Conservation (phyloP, 2,797 vertebrate species). For the Pangasius larnaudii region DNA sequence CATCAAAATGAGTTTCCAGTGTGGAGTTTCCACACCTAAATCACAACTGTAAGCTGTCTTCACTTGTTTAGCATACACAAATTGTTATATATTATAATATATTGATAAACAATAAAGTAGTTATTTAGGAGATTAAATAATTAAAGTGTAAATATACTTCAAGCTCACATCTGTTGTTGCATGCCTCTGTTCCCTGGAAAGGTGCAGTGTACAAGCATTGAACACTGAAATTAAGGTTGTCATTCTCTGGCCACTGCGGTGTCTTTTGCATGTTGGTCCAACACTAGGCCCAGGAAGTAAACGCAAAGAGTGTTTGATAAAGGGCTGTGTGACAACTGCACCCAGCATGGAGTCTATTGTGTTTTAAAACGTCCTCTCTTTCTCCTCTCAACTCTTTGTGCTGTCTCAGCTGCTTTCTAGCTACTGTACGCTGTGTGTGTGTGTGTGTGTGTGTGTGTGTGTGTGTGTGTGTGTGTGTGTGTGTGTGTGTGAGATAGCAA, state of each 20-base stretch:
- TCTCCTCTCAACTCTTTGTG: conserved; percentile 37
- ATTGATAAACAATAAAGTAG: neutral
- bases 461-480: conserved; percentile 31
- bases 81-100: neutral
- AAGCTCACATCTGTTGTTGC: neutral
- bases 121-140: neutral
- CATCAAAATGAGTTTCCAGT: neutral
- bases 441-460: conserved; percentile 25
- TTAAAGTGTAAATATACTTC: neutral
- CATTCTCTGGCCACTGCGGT: neutral
- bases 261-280: conserved; percentile 47
- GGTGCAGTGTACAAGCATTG: neutral
- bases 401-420: conserved; percentile 43
- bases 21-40: neutral
- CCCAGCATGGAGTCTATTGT: conserved; percentile 59
- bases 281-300: conserved; percentile 61
- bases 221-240: neutral
- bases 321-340: conserved; percentile 55
- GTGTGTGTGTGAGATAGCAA: neutral
- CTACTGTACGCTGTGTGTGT: conserved; percentile 40
- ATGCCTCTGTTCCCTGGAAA: neutral
- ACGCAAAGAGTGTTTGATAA: conserved; percentile 59
- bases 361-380: conserved; percentile 48
- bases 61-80: neutral
- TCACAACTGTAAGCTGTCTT: neutral